Evolutionary conservation across 2,888 invertebrate genomes (phyloP).

Genomic region (Microchrysa polita): DNA sequence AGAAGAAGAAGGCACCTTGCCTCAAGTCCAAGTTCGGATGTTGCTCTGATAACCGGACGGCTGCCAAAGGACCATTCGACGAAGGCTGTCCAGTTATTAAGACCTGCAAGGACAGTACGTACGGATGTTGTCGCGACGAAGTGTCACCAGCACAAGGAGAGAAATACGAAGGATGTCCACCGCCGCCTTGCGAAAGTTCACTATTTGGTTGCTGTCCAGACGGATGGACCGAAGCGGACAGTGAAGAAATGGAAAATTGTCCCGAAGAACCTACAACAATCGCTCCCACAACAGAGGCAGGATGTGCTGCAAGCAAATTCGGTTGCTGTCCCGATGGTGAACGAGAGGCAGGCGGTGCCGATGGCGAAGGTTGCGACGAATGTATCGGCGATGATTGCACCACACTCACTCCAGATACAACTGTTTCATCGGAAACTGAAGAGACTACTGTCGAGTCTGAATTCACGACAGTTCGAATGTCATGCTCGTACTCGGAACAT

Average conservation of each 20-base stretch:
- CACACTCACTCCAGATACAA: constrained; percentile 54
- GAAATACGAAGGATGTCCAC: constrained; percentile 79
- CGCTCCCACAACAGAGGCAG: constrained; percentile 56
- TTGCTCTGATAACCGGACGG: constrained; percentile 81
- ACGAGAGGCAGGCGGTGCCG: constrained; percentile 80
- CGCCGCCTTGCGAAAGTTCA: constrained; percentile 76
- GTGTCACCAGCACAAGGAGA: constrained; percentile 80
- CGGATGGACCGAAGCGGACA: constrained; percentile 78
- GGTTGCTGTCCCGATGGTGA: constrained; percentile 87
- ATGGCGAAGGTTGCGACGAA: constrained; percentile 77
- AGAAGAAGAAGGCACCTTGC: constrained; percentile 66
- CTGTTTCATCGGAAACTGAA: constrained; percentile 46
- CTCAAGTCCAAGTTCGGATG: constrained; percentile 78
- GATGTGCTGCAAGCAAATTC: constrained; percentile 62
- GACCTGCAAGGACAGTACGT: constrained; percentile 79
- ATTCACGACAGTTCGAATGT: constrained; percentile 59
- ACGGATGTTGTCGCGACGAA: constrained; percentile 85
- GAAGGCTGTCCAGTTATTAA: constrained; percentile 78
- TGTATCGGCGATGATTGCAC: constrained; percentile 50
- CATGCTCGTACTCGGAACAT: constrained; percentile 63
- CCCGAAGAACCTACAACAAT: constrained; percentile 69
- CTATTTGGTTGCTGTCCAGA: constrained; percentile 90
- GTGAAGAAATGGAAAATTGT: constrained; percentile 84
- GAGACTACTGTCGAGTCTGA: constrained; percentile 51
- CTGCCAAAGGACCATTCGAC: constrained; percentile 84